Percentiles rank a stretch among this genome's conserved stretches.
Conservation (phyloP, 1,140 invertebrate genomes). For the Lanistes nyassanus region DNA sequence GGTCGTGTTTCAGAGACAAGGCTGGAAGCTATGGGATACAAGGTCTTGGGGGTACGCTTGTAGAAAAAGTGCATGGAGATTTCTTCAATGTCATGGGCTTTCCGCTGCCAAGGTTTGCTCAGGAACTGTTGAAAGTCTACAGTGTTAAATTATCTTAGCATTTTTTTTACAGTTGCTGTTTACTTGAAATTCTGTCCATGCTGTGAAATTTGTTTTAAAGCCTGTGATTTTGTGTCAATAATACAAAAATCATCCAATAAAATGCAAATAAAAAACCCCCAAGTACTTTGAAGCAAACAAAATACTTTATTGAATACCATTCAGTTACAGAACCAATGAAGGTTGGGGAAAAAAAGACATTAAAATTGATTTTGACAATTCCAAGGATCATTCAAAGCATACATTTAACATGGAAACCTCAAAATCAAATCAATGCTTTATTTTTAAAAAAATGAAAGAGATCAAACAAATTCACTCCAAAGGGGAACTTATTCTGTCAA, state of each 20-base stretch:
- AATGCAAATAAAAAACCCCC: conserved; percentile 12
- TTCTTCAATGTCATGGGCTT: conserved; percentile 94
- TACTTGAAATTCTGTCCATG: neutral
- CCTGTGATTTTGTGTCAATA: neutral
- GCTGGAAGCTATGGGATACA: conserved; percentile 96
- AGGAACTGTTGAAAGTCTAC: conserved; percentile 69
- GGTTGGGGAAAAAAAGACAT: conserved; percentile 37
- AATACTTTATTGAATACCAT: conserved; percentile 56
- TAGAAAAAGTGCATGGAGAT: conserved; percentile 89
- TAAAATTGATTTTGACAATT: conserved; percentile 39
- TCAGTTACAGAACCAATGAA: conserved; percentile 52
- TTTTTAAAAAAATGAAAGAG: conserved; percentile 30
- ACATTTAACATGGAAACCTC: conserved; percentile 39
- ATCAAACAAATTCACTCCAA: conserved; percentile 29
- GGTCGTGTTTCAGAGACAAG: conserved; percentile 80
- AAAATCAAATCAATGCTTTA: conserved; percentile 21
- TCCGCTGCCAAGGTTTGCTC: conserved; percentile 82
- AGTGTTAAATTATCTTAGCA: neutral
- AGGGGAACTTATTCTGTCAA: too few relatives aligned
- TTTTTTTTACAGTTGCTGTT: neutral
- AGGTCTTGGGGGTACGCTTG: conserved; percentile 84
- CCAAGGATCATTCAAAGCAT: conserved; percentile 29
- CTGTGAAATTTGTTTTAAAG: neutral
- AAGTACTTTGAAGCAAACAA: conserved; percentile 45
- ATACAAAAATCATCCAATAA: neutral